These are phyloP conservation scores for Cephalopholis sonnerati DNA, from an alignment of 2,113 vertebrate species.

Conservation along the genomic window DNA sequence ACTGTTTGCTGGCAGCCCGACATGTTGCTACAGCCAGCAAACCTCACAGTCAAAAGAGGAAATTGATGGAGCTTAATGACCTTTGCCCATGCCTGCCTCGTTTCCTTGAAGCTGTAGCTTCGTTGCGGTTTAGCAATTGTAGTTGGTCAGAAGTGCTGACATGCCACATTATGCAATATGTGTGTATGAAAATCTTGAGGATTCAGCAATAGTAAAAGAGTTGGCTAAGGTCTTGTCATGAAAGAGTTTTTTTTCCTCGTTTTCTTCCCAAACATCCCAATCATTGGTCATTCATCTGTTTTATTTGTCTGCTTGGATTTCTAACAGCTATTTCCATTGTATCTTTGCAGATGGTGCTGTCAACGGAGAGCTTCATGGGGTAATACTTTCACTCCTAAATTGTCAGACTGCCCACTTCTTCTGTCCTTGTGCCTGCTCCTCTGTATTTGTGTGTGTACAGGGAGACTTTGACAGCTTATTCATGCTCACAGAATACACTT, in stretches of 20 bases:
- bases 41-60: conserved; percentile 7
- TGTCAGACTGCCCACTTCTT: no score
- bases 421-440: not conserved
- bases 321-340: conserved; percentile 19
- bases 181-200: not conserved
- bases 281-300: not conserved
- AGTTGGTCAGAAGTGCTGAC: conserved; percentile 57
- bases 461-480: not conserved
- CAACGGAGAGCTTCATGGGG: conserved; percentile 90
- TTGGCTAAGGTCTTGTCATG: not conserved
- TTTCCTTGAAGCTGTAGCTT: conserved; percentile 32
- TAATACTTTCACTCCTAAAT: conserved; percentile 55
- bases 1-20: not conserved
- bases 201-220: not conserved
- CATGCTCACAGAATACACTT: not conserved
- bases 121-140: conserved; percentile 32
- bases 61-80: conserved; percentile 27
- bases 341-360: conserved; percentile 84
- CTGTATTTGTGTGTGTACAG: not conserved
- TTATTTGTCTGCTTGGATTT: conserved; percentile 7
- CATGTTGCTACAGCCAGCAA: not conserved
- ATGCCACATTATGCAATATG: conserved; percentile 10
- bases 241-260: not conserved
- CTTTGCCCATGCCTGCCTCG: conserved; percentile 53
- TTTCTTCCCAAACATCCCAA: not conserved